Evolutionary conservation across 1,140 invertebrate genomes (phyloP), one percentile per base, ranked within the genome.

Genomic region (Drosophila mojavensis): DNA sequence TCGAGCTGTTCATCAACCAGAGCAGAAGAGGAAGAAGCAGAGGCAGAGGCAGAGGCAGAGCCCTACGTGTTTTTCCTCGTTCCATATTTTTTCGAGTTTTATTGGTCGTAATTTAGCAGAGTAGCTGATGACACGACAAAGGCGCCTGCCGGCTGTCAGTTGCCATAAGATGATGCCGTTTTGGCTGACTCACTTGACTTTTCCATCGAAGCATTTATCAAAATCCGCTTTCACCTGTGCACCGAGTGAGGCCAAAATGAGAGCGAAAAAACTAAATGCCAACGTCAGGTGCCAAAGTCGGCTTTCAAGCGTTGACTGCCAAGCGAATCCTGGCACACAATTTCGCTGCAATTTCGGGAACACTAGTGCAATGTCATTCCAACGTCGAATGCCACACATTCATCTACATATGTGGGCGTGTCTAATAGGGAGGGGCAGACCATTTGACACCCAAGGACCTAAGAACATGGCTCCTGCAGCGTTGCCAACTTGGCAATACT

Each of bases 191-290:
- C 65, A 73, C 41, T 67, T 79, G 81, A 68, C 80, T 83, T 67
- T 39, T n/a, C 28, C 65, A 64, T 66, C 55, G 67, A 61, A 88
- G 83, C 79, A 86, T 88, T 88, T 81, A 85, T 84, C 81, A 84
- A 85, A 83, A 80, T 80, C 78, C 77, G 66, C 81, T 73, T 68
- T 59, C 51, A 28, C 61, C 45, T 47, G 58, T 28, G 66, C 59
- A 17, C 39, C 1, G 33, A 10, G 9, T 1, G 33, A 10, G 33
- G 1, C 20, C 20, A 3, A 24, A 24, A 24, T 24, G 33, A 33
- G 33, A 33, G 33, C 5, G 7, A 39, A 11, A 39, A 39, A 39
- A 39, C 10, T 39, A 39, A 39, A 39, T 20, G 58, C 26, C 51
- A 74, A 39, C 47, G 48, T 54, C 55, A 60, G 56, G 41, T 28